Evolutionary conservation across 1,140 invertebrate species (phyloP), one percentile per base, ranked within the genome.

Genomic region (Tetranychus cinnabarinus): DNA sequence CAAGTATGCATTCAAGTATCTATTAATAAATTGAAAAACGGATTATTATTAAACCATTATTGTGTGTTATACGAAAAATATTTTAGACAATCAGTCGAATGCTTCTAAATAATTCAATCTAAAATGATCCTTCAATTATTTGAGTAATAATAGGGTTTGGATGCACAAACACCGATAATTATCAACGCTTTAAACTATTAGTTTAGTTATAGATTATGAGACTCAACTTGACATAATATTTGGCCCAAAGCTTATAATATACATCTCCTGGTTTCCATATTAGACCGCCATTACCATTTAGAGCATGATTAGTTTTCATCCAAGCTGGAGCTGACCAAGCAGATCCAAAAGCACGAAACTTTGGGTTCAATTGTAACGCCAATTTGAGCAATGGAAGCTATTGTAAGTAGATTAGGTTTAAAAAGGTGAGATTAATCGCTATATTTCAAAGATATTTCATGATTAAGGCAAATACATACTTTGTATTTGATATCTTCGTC

Each of bases 291-390:
- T n/a, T 13, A 34, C 31, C 36, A 56, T 37, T 54, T 4, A 60
- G 35, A 3, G 81, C 74, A 66, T 84, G 87, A 0, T 80, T 83
- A 73, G 95, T 96, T 89, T 95, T 95, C 37, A 56, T 56, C 89
- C 89, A 96, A 4, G 75, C 72, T 0, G 91, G 91, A 0, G 89
- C 78, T 58, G 82, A 82, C 90, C 90, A 56, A 96, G 0, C 84
- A 77, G 10, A 81, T 77, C 0, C 78, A 79, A 62, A 89, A 73
- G 2, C 88, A 71, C 59, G 75, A 66, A 68, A 80, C 64, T 56
- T 71, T 65, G 48, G 72, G 65, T 56, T 68, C 73, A 45, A 79
- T 56, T 67, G 61, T 54, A 69, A 66, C 10, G 80, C 81, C 63
- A 70, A 62, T 61, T 78, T 71, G 36, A 86, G 78, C 48, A 77